phyloP scores from a whole-genome alignment of 2,113 vertebrate species.

The Epinephelus fuscoguttatus region DNA sequence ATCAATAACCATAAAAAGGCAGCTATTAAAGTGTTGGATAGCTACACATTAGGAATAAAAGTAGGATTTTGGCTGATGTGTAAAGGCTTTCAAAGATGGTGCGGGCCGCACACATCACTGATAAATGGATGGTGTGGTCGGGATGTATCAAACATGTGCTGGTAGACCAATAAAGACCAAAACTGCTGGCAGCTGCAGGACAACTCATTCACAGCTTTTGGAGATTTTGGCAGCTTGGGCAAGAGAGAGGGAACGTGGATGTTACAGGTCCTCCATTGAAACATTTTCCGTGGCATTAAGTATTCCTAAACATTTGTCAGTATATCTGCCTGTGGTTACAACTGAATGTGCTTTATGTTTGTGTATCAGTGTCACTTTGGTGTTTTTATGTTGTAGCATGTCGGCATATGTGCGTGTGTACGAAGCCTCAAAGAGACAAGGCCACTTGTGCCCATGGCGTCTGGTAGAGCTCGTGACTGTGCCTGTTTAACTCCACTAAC shows the following conservation, averaged over 20 bases:
- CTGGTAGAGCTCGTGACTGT: conserved; percentile 83
- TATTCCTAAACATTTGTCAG: conserved; percentile 25
- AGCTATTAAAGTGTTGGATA: conserved; percentile 61
- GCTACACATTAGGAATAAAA: conserved; percentile 62
- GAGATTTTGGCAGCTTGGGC: conserved; percentile 45
- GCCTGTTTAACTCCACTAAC: conserved; percentile 84
- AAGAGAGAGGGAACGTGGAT: neutral
- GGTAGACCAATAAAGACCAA: conserved; percentile 59
- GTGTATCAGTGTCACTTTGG: conserved; percentile 22
- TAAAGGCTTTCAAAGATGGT: conserved; percentile 56
- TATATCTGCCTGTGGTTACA: conserved; percentile 34
- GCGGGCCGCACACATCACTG: conserved; percentile 44
- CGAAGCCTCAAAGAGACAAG: conserved; percentile 70
- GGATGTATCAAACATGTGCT: conserved; percentile 68
- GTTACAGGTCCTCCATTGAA: conserved; percentile 37
- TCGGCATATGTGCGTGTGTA: conserved; percentile 67
- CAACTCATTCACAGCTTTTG: conserved; percentile 57
- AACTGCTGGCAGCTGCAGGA: conserved; percentile 57
- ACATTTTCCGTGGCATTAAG: conserved; percentile 32
- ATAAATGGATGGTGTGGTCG: conserved; percentile 61
- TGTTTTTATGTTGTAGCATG: conserved; percentile 34
- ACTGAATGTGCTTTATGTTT: conserved; percentile 50
- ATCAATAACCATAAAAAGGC: conserved; percentile 71
- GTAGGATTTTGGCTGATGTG: conserved; percentile 62
- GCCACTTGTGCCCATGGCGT: conserved; percentile 80